Evolutionary conservation across 2,113 vertebrate genomes (phyloP).

Genomic region (Phaetusa simplex): DNA sequence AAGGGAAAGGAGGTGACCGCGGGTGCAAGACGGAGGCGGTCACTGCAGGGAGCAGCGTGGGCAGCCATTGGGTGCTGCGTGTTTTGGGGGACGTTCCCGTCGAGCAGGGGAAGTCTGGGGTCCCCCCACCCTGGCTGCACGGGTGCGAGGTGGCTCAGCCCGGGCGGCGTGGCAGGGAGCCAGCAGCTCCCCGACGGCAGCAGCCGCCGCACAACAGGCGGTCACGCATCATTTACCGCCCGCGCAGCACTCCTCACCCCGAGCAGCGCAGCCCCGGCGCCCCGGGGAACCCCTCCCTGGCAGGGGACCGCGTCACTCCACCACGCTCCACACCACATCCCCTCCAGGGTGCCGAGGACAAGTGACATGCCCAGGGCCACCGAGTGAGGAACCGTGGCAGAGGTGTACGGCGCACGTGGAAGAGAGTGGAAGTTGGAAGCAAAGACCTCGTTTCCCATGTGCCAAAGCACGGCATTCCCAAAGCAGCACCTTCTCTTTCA

Average conservation of each 20-base stretch:
- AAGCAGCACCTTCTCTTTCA: background rate
- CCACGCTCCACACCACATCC: fast-evolving
- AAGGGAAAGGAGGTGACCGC: background rate
- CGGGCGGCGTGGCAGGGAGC: fast-evolving
- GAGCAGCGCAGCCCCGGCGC: background rate
- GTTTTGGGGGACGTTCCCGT: background rate
- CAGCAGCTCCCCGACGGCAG: background rate
- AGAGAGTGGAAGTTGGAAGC: no score
- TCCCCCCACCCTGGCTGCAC: no score
- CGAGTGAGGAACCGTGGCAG: background rate
- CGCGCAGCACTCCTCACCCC: background rate
- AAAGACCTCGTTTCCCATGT: background rate
- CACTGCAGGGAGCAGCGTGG: fast-evolving
- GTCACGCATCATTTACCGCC: background rate
- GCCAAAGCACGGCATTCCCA: background rate
- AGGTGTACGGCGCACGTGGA: fast-evolving
- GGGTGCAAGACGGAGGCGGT: background rate
- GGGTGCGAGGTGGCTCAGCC: background rate
- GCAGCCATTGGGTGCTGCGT: background rate
- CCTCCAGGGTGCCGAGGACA: fast-evolving
- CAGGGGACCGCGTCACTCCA: background rate
- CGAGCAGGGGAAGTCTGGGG: background rate
- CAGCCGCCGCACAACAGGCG: fast-evolving
- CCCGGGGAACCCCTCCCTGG: fast-evolving
- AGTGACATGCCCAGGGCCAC: background rate